Evolutionary conservation across 2,797 vertebrate genomes (phyloP), one percentile per base, ranked within the genome.

Genomic region (Hapalemur alaotrensis): DNA sequence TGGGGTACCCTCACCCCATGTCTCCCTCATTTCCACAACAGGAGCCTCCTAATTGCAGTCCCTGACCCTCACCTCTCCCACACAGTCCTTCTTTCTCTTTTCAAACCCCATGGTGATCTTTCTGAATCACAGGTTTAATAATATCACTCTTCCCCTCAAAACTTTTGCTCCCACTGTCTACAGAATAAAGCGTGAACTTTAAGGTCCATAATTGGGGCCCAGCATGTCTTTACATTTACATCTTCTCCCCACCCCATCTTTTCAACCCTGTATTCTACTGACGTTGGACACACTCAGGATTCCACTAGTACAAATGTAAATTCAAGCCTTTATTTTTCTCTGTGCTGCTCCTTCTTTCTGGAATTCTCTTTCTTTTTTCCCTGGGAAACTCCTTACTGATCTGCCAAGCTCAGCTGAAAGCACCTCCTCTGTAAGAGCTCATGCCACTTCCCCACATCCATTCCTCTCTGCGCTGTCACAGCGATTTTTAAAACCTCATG

Each of bases 371-470:
- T 54, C 30, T 22, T 10, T 38, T 61, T 8, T 43, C 5, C 15
- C 14, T 35, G 8, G 46, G 23, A 70, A 70, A 20, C 13, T 30
- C 30, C 5, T 15, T 30, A 6, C 30, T 88, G 23, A 32, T 25
- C 30, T 11, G 70, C 4, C 28, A 43, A 0, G 30, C 43, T 73
- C 0, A 15, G 18, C 9, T 57, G 52, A 76, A 17, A 80, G 52
- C 1, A 30, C 18, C 8, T 50, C 52, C 18, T 93, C 28, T 48
- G 54, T 59, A 22, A 61, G 59, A 35, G 18, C 32, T 73, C 28
- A 12, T 0, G 8, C 18, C 9, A 2, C 2, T 0, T 52, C 30
- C 57, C n/a, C 10, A 8, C 0, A 7, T 32, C 22, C 3, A 3
- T 32, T 6, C 15, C 12, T 46, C 38, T 70, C 7, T 0, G 3